Evolutionary conservation across 2,888 invertebrate genomes (phyloP), one percentile per base, ranked within the genome.

Genomic region (Biston betularia): DNA sequence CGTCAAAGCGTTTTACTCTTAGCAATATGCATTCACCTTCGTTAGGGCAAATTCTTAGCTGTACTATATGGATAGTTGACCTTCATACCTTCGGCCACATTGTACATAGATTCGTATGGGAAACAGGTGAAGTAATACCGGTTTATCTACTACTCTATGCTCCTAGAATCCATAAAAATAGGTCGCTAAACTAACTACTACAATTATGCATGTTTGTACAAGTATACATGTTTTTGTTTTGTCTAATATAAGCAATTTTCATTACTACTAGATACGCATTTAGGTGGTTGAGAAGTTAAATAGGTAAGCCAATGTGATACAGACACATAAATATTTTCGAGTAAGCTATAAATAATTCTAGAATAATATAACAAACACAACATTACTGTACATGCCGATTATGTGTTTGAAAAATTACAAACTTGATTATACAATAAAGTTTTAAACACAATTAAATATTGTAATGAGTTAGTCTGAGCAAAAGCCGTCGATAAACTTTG

Each of bases 71-170:
- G 55, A 69, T 57, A 48, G 50, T 60, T 67, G 68, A 71, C 68
- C 71, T 69, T 70, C 63, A 72, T 71, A 68, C 65, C 68, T 69
- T 48, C 2, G 55, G 55, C 38, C 63, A 68, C 63, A 62, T 60
- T 53, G 60, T 64, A 63, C 57, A 59, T 73, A 75, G 75, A 77
- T 79, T 79, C 75, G 73, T 69, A 70, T 76, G 73, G 68, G 75
- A 71, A 75, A 80, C 86, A 83, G 82, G 84, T 85, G 85, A 75
- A 74, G 74, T 76, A 77, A 74, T 73, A 79, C 82, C 80, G 79
- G 84, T 74, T 80, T 76, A 64, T 65, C 64, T 63, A 70, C 65
- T 63, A 65, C 1, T 24, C 59, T 42, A 63, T 57, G 53, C 63
- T 55, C 54, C 55, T 48, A 59, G 45, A 11, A n/a, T n/a, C n/a